Evolutionary conservation across 2,113 vertebrate species (phyloP).

Genomic region (Montifringilla adamsi): DNA sequence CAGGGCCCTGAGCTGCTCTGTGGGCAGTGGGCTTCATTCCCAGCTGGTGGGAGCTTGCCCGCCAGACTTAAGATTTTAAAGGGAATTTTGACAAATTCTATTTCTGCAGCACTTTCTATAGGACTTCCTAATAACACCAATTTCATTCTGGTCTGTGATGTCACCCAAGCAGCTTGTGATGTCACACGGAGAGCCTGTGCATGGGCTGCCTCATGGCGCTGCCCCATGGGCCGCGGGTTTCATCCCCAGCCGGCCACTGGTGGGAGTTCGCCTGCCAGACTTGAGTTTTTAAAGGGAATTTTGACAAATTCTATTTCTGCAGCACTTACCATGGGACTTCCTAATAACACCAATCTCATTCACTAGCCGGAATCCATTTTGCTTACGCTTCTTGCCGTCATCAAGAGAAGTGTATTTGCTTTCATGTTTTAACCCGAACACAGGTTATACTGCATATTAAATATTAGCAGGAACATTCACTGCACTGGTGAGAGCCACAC

Average conservation of each 20-base stretch:
- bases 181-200: no score
- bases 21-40: rapidly evolving
- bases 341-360: background rate
- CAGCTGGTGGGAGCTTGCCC: rapidly evolving
- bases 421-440: background rate
- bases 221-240: no score
- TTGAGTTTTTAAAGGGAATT: background rate
- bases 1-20: no score
- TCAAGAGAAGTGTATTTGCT: background rate
- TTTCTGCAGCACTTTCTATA: background rate
- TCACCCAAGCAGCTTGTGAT: no score
- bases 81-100: background rate
- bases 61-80: rapidly evolving
- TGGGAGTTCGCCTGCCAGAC: no score
- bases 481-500: rapidly evolving
- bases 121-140: rapidly evolving
- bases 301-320: background rate
- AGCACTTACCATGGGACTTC: background rate
- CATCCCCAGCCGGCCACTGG: rapidly evolving
- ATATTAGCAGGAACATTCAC: background rate
- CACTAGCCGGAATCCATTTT: background rate
- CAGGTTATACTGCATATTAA: background rate
- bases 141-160: background rate
- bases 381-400: background rate
- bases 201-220: no score